Conservation (phyloP, 1,140 invertebrate genomes). For the Mycetomoellerius zeteki region DNA sequence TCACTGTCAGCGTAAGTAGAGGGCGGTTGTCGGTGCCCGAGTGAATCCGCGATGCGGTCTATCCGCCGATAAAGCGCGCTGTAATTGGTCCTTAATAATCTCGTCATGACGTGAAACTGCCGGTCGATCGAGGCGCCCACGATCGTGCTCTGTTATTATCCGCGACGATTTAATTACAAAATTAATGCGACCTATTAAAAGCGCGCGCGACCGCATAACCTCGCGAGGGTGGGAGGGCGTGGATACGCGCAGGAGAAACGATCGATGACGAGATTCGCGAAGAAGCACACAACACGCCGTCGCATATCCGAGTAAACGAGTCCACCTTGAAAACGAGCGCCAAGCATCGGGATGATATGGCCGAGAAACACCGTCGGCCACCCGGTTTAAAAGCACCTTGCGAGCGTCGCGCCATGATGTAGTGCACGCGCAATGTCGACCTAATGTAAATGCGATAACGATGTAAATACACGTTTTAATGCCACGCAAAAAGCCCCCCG, state of each 20-base stretch:
- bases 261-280: conserved; percentile 51
- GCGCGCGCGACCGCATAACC: not conserved
- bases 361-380: not conserved
- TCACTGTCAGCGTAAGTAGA: conserved; percentile 84
- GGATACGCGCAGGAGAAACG: not conserved
- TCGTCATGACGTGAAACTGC: conserved; percentile 84
- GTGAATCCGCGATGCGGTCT: conserved; percentile 71
- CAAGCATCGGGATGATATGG: conserved; percentile 7
- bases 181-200: conserved; percentile 84
- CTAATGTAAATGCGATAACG: conserved; percentile 74
- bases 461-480: conserved; percentile 65
- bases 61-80: conserved; percentile 80
- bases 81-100: conserved; percentile 86
- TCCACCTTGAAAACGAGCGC: conserved; percentile 9
- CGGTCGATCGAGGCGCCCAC: conserved; percentile 71
- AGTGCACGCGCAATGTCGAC: conserved; percentile 58
- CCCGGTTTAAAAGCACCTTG: not conserved
- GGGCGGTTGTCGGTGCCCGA: conserved; percentile 77
- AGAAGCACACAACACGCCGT: not conserved
- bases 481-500: conserved; percentile 43
- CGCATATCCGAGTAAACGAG: conserved; percentile 27
- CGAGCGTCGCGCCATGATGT: conserved; percentile 9
- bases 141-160: conserved; percentile 83
- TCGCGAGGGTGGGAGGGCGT: not conserved
- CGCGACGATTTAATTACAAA: conserved; percentile 86